Base-by-base conservation (phyloP, 2,888 invertebrate genomes). In the Ormyrus nitidulus region DNA sequence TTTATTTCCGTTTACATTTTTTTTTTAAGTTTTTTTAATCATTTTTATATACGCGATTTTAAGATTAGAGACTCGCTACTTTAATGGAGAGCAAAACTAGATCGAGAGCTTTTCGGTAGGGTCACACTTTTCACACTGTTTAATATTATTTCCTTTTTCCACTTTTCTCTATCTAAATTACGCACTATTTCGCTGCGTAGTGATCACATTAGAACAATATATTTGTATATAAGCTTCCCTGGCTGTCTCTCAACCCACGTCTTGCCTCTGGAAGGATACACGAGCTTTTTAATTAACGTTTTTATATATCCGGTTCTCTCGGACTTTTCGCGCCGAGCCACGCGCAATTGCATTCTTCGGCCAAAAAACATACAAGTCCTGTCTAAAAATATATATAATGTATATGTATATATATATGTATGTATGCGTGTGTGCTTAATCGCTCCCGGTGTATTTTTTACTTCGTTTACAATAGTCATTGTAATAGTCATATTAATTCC, bases 331-430 rank as follows among this genome's bases (percentile, higher is more conserved):
- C 76, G 82, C 66, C 66, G 78, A 82, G 73, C 79, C 79, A 81
- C 81, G 69, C 77, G 59, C 69, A 71, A 76, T 81, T 73, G 79
- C 74, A 79, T 79, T 82, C 66, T 82, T 83, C 79, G 83, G 82
- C 84, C 84, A 86, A 85, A 82, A 83, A 84, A 85, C 85, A 86
- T 85, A 86, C 85, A 85, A 87, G 82, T 86, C 84, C 82, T 86
- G 84, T 86, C 85, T 86, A 85, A 86, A 87, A 86, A 87, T 87
- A 87, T 88, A 87, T 86, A 84, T 84, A 83, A 81, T 84, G 81
- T 84, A 77, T 84, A 64, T 81, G 68, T 81, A 75, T 79, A 49
- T 77, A 19, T 81, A 83, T 83, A 83, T 83, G 68, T 83, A 70
- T 82, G 81, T 84, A 83, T 84, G 82, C 82, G 78, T 82, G 82